phyloP scores from a whole-genome alignment of 2,113 vertebrate species.

The Malaclemys terrapin region DNA sequence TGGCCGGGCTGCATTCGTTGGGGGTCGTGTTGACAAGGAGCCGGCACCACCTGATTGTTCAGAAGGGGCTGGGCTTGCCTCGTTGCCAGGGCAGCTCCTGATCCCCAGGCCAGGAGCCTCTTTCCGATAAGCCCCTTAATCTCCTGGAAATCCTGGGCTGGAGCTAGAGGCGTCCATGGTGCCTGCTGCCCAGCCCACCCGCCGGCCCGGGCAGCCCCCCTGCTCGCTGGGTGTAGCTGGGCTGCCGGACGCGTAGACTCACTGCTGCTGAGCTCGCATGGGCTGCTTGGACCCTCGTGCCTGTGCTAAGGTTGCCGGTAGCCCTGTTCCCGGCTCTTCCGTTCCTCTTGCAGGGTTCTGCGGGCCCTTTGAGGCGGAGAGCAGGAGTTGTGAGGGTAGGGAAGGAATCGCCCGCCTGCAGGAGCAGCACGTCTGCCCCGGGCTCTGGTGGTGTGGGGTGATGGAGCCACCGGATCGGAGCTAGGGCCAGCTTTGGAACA shows the following conservation, averaged over 20 bases:
- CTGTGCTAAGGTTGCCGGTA: neutral
- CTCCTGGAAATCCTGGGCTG: constrained; percentile 42
- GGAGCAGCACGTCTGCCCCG: neutral
- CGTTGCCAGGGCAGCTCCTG: neutral
- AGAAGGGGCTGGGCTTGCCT: neutral
- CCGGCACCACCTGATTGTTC: neutral
- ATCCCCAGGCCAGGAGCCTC: constrained; percentile 29
- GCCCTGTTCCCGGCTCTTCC: neutral
- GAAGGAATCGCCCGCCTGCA: neutral
- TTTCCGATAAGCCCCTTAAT: constrained; percentile 52
- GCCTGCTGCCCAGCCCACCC: neutral
- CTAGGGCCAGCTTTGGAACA: neutral
- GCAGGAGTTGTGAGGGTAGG: neutral
- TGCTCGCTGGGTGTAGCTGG: neutral
- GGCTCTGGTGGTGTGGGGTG: accelerated
- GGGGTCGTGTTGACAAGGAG: constrained; percentile 60
- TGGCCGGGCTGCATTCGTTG: constrained; percentile 18
- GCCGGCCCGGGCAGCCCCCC: too few species aligned
- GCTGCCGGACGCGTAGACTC: neutral
- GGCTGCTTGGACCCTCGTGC: too few species aligned
- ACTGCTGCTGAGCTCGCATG: neutral
- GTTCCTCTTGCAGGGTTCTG: neutral
- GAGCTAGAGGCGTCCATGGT: neutral
- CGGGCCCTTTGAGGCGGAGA: neutral
- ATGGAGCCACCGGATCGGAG: neutral